Conservation (phyloP, 2,888 invertebrate genomes). For the Pachymerium ferrugineum region DNA sequence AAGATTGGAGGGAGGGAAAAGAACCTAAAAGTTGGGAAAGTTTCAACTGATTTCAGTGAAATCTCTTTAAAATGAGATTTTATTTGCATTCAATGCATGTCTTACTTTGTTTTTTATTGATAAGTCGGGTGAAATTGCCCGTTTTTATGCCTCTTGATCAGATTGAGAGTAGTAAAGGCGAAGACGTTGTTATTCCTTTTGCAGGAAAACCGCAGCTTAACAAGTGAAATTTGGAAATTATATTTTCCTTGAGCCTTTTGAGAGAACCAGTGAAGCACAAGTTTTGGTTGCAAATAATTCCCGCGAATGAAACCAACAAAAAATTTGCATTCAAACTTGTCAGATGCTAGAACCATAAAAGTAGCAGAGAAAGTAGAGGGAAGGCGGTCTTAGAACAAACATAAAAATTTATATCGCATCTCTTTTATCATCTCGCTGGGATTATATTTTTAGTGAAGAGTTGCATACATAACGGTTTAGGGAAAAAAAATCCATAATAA, state of each 20-base stretch:
- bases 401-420: constrained; percentile 16
- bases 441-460: constrained; percentile 20
- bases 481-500: constrained; percentile 6
- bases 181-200: neutral
- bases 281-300: constrained; percentile 8
- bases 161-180: neutral
- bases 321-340: constrained; percentile 19
- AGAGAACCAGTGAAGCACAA: neutral
- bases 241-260: neutral
- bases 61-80: neutral
- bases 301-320: constrained; percentile 1
- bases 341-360: neutral
- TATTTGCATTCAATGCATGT: constrained; percentile 19
- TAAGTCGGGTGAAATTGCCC: neutral
- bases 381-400: constrained; percentile 10
- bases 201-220: neutral
- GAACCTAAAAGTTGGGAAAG: neutral
- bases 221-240: constrained; percentile 2
- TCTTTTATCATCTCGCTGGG: constrained; percentile 13
- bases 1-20: too few relatives aligned
- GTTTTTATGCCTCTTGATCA: neutral
- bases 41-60: neutral
- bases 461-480: constrained; percentile 15
- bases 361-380: neutral
- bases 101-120: constrained; percentile 17